Conservation (phyloP, 2,888 invertebrate genomes). For the Corbicula japonica region DNA sequence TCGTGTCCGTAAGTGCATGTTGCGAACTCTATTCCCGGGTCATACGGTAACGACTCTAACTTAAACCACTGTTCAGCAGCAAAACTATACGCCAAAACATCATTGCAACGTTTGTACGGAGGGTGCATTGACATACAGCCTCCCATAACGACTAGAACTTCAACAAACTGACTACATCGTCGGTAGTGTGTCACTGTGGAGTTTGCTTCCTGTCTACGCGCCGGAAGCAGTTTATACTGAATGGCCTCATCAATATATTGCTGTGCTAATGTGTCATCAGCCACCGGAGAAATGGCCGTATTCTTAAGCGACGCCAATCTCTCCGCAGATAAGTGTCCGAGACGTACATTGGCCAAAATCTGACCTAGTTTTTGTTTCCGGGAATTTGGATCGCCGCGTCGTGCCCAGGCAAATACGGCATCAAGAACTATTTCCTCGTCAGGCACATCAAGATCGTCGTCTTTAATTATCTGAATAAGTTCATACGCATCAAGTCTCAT, state of each 20-base stretch:
- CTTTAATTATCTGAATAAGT: slow-evolving; percentile 87
- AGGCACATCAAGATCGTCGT: slow-evolving; percentile 87
- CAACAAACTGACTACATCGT: slow-evolving; percentile 71
- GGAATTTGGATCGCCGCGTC: slow-evolving; percentile 88
- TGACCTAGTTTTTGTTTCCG: slow-evolving; percentile 85
- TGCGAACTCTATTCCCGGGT: slow-evolving; percentile 81
- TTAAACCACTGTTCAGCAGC: slow-evolving; percentile 76
- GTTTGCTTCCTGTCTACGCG: slow-evolving; percentile 77
- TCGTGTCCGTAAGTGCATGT: slow-evolving; percentile 80
- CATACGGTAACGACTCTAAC: slow-evolving; percentile 76
- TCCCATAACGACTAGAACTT: slow-evolving; percentile 78
- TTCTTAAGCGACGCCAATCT: slow-evolving; percentile 74
- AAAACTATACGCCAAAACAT: slow-evolving; percentile 79
- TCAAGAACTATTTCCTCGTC: slow-evolving; percentile 88
- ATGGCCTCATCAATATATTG: slow-evolving; percentile 77
- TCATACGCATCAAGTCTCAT: slow-evolving; percentile 86
- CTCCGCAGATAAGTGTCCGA: slow-evolving; percentile 60
- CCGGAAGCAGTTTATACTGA: slow-evolving; percentile 77
- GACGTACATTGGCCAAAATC: slow-evolving; percentile 73
- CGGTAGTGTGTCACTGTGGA: slow-evolving; percentile 72
- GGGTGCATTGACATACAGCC: slow-evolving; percentile 79
- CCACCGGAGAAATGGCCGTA: slow-evolving; percentile 64
- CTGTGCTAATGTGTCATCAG: slow-evolving; percentile 69
- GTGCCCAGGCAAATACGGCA: slow-evolving; percentile 87
- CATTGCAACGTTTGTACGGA: slow-evolving; percentile 77